Conservation (phyloP, 2,797 vertebrate species). For the Cichlasoma orientale region DNA sequence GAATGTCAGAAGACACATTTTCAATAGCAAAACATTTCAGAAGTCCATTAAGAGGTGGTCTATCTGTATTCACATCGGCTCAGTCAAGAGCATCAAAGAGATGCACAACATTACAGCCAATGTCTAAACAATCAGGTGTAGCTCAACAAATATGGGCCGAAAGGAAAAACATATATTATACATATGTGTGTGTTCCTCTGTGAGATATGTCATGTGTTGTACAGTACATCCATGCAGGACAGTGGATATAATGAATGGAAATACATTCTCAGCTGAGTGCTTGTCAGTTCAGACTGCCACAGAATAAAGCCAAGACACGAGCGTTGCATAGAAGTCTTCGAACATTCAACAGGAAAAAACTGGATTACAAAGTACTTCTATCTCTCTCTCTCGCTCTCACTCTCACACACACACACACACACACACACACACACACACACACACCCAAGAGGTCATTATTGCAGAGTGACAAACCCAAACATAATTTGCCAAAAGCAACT, state of each 20-base stretch:
- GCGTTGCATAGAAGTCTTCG: slow-evolving; percentile 77
- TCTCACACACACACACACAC: not conserved
- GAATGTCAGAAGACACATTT: slow-evolving; percentile 12
- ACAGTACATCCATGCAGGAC: slow-evolving; percentile 54
- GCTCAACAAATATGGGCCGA: slow-evolving; percentile 3
- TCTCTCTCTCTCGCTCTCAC: slow-evolving; percentile 1
- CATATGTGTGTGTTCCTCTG: not conserved
- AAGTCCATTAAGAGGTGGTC: not conserved
- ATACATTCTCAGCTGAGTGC: slow-evolving; percentile 70
- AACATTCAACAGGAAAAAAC: slow-evolving; percentile 67
- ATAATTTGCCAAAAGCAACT: not conserved
- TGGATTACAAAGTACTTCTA: slow-evolving; percentile 53
- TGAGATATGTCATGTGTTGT: slow-evolving; percentile 34
- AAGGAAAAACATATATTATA: not conserved
- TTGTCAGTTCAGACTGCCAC: slow-evolving; percentile 58
- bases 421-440: no score
- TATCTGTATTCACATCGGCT: not conserved
- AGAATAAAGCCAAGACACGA: slow-evolving; percentile 57
- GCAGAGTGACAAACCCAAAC: slow-evolving; percentile 4
- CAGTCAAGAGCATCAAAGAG: slow-evolving; percentile 17
- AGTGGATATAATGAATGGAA: slow-evolving; percentile 49
- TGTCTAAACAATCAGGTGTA: not conserved
- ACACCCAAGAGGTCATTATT: not conserved
- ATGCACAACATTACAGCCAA: not conserved
- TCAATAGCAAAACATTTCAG: slow-evolving; percentile 5